Percentiles rank a stretch among this genome's conserved stretches.
phyloP scores from a whole-genome alignment of 2,888 invertebrate genomes.

The Drosophila tanythrix region DNA sequence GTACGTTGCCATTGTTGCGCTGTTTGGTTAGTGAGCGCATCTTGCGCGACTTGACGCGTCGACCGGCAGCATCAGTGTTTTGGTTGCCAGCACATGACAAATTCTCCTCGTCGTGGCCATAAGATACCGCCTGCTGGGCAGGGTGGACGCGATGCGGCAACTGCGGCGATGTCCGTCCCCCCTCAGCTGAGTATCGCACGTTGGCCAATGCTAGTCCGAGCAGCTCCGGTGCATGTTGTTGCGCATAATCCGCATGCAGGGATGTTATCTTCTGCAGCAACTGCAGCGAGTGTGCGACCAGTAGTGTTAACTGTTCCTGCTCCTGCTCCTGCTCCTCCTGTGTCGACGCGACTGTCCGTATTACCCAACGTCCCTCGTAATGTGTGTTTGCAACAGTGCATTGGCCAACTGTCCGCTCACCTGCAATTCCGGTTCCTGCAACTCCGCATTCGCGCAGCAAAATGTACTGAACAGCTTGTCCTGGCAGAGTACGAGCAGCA shows the following conservation, averaged over 20 bases:
- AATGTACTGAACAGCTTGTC: slow-evolving; percentile 29
- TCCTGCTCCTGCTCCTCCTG: slow-evolving; percentile 2
- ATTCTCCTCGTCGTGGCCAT: slow-evolving; percentile 78
- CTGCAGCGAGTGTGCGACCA: slow-evolving; percentile 55
- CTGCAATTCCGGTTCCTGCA: slow-evolving; percentile 17
- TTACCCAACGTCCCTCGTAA: slow-evolving; percentile 34
- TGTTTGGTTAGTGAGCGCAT: slow-evolving; percentile 71
- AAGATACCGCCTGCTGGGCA: slow-evolving; percentile 87
- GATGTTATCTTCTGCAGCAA: slow-evolving; percentile 75
- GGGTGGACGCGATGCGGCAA: slow-evolving; percentile 86
- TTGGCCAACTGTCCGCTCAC: slow-evolving; percentile 31
- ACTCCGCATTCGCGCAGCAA: background rate
- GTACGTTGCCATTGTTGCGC: slow-evolving; percentile 47
- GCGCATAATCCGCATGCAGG: slow-evolving; percentile 77
- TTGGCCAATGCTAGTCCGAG: slow-evolving; percentile 87
- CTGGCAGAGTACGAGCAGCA: slow-evolving; percentile 44
- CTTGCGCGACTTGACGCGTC: slow-evolving; percentile 86
- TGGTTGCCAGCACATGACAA: slow-evolving; percentile 20
- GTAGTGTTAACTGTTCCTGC: slow-evolving; percentile 11
- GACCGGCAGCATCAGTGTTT: slow-evolving; percentile 84
- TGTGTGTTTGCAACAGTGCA: slow-evolving; percentile 35
- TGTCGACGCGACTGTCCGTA: background rate
- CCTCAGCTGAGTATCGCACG: slow-evolving; percentile 82
- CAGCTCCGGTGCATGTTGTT: slow-evolving; percentile 85
- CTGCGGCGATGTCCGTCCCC: background rate